Percentiles rank a stretch among this genome's conserved stretches.
Conservation (phyloP, 30 jellyfish, hydroid and myxozoan genomes). For the Rhopilema esculentum region DNA sequence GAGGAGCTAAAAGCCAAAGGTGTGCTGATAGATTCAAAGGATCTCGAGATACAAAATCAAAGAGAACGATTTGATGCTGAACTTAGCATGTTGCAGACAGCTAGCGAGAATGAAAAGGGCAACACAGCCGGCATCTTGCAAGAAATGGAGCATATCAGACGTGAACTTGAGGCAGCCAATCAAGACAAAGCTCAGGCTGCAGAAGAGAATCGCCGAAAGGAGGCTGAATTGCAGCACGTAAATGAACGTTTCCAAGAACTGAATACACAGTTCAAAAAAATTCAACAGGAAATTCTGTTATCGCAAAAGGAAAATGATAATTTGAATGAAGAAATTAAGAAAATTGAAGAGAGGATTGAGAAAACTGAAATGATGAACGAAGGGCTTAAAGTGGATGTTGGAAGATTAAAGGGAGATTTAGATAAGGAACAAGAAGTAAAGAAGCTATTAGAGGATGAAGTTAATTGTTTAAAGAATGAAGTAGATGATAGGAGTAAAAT, state of each 20-base stretch:
- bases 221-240: background rate
- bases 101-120: constrained; percentile 50
- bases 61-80: constrained; percentile 45
- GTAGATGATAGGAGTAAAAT: background rate
- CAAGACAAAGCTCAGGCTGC: constrained; percentile 11
- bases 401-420: background rate
- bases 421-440: constrained; percentile 12
- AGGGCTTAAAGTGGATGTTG: background rate
- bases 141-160: constrained; percentile 48
- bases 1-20: constrained; percentile 19
- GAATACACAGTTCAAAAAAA: background rate
- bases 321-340: background rate
- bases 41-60: constrained; percentile 33
- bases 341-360: background rate
- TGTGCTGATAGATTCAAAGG: constrained; percentile 9
- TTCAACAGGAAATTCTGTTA: background rate
- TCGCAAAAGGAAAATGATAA: background rate
- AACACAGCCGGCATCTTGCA: constrained; percentile 30
- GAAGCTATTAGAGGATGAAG: background rate
- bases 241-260: background rate
- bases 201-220: background rate
- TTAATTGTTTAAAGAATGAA: background rate
- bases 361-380: background rate
- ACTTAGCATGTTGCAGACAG: constrained; percentile 15
- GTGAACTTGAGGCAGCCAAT: constrained; percentile 19